These are phyloP conservation scores for Phymanthus crucifer DNA, from an alignment of 92 coral and sea anemone species.

Conservation along the genomic window DNA sequence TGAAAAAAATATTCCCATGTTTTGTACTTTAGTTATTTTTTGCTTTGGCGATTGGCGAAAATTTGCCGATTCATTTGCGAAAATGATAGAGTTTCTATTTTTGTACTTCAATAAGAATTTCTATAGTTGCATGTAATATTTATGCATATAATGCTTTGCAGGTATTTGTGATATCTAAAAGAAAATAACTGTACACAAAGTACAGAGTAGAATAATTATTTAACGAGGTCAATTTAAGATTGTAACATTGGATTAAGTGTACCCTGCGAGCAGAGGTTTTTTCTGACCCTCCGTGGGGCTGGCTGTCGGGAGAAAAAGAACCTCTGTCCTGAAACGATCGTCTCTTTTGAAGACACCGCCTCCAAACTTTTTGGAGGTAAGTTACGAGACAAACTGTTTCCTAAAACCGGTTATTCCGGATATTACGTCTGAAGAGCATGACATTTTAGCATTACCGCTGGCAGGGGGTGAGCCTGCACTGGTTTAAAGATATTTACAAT, in stretches of 20 bases:
- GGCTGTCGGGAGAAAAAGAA: not conserved
- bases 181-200: conserved; percentile 10
- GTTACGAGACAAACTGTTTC: no score
- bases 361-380: not conserved
- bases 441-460: no score
- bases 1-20: not conserved
- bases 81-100: not conserved
- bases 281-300: no score
- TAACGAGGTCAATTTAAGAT: conserved; percentile 27
- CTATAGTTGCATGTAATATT: conserved; percentile 48
- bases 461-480: no score
- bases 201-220: conserved; percentile 19
- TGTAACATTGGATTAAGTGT: conserved; percentile 8
- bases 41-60: not conserved
- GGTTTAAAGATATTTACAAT: no score
- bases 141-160: conserved; percentile 62
- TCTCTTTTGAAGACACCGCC: no score
- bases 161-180: conserved; percentile 29
- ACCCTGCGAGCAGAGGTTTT: no score
- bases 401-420: no score
- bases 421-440: no score
- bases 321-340: no score
- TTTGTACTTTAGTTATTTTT: not conserved
- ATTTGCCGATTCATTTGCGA: not conserved
- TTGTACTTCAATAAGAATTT: conserved; percentile 25